Conservation (phyloP, 2,888 invertebrate species). For the Agrotis puta region DNA sequence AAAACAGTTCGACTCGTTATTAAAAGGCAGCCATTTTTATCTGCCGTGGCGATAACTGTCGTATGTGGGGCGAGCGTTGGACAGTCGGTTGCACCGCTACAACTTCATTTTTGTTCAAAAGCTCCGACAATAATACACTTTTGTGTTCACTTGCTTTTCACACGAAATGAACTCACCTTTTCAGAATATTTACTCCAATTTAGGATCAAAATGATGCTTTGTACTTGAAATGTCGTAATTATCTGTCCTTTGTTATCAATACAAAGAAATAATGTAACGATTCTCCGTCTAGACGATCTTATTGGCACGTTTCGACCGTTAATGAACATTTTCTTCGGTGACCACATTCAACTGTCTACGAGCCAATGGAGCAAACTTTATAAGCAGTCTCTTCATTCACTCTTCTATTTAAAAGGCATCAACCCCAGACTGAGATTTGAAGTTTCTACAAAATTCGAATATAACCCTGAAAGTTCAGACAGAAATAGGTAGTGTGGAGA, state of each 20-base stretch:
- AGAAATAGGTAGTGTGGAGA: constrained; percentile 25
- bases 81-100: constrained; percentile 11
- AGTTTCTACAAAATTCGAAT: constrained; percentile 34
- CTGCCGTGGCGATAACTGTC: constrained; percentile 22
- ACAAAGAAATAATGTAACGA: constrained; percentile 26
- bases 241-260: constrained; percentile 41
- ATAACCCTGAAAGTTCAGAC: constrained; percentile 34
- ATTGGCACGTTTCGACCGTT: constrained; percentile 32
- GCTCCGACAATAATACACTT: constrained; percentile 37
- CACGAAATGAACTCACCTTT: constrained; percentile 7
- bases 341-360: constrained; percentile 40
- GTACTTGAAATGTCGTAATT: constrained; percentile 24
- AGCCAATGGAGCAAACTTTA: constrained; percentile 48
- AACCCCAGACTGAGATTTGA: constrained; percentile 27
- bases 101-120: constrained; percentile 28
- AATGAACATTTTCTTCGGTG: constrained; percentile 44
- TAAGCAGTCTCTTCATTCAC: constrained; percentile 25
- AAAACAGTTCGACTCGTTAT: constrained; percentile 32
- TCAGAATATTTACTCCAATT: constrained; percentile 26
- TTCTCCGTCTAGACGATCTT: constrained; percentile 51
- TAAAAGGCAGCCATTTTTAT: constrained; percentile 44
- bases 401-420: constrained; percentile 33
- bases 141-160: constrained; percentile 29
- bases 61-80: constrained; percentile 16
- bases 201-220: constrained; percentile 9